phyloP scores from a whole-genome alignment of 2,113 vertebrate genomes.

The Microcebus murinus region DNA sequence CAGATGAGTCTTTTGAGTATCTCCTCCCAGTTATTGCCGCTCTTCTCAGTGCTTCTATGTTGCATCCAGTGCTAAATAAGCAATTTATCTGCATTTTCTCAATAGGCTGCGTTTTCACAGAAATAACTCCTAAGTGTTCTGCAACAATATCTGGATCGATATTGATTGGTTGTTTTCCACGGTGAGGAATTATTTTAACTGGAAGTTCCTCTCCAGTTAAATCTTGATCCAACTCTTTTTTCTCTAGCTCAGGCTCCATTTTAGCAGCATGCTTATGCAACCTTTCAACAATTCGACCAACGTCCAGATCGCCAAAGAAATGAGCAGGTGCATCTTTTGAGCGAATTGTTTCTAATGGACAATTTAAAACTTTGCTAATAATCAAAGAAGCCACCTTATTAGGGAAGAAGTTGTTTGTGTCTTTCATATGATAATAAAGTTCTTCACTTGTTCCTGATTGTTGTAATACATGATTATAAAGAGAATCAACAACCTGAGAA shows the following conservation, averaged over 20 bases:
- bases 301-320: conserved; percentile 14
- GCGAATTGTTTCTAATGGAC: not conserved
- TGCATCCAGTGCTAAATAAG: conserved; percentile 44
- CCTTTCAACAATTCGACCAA: conserved; percentile 51
- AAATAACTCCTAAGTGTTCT: conserved; percentile 73
- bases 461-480: conserved; percentile 60
- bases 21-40: not conserved
- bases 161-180: conserved; percentile 22
- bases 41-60: conserved; percentile 48
- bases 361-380: conserved; percentile 63
- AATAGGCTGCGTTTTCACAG: conserved; percentile 68
- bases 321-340: not conserved
- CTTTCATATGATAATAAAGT: conserved; percentile 44
- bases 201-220: not conserved
- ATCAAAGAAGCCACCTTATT: conserved; percentile 64
- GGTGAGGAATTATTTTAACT: conserved; percentile 63
- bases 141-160: conserved; percentile 55
- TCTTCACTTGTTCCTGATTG: conserved; percentile 49
- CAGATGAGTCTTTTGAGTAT: not conserved
- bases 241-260: not conserved
- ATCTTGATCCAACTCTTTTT: not conserved
- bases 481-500: conserved; percentile 53
- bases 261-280: not conserved
- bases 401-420: conserved; percentile 42
- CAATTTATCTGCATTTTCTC: conserved; percentile 50